Conservation (phyloP, 2,113 vertebrate species). For the Lontra canadensis region DNA sequence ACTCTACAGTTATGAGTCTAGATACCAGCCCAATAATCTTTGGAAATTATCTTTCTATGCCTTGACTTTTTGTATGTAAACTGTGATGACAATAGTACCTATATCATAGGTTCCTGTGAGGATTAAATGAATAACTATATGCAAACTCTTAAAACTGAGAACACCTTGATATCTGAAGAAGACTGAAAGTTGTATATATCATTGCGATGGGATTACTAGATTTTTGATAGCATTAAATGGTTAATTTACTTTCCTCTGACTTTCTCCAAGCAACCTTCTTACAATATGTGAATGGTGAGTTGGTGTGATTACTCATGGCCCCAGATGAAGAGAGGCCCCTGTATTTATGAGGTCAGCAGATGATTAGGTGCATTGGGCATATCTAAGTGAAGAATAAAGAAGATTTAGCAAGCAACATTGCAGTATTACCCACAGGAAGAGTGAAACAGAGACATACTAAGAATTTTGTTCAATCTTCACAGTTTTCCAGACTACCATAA, state of each 20-base stretch:
- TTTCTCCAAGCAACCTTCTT: not conserved
- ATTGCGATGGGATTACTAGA: not conserved
- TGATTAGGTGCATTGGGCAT: not conserved
- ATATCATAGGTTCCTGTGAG: not conserved
- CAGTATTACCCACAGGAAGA: not conserved
- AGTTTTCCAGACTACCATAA: not conserved
- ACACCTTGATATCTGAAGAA: not conserved
- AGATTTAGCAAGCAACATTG: not conserved
- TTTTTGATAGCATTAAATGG: not conserved
- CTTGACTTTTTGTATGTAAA: not conserved
- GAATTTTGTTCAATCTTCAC: not conserved
- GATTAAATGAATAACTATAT: not conserved
- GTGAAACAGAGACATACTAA: not conserved
- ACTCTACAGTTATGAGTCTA: not conserved
- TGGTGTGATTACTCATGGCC: not conserved
- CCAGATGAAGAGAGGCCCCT: not conserved
- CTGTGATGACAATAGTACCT: not conserved
- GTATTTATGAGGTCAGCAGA: not conserved
- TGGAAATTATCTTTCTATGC: not conserved
- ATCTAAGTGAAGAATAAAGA: not conserved
- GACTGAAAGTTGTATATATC: not conserved
- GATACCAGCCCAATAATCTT: not conserved
- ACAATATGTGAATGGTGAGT: not conserved
- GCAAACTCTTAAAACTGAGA: not conserved
- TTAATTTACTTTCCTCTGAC: not conserved